Evolutionary conservation across 2,797 vertebrate species (phyloP).

Genomic region (Gymnocypris eckloni): DNA sequence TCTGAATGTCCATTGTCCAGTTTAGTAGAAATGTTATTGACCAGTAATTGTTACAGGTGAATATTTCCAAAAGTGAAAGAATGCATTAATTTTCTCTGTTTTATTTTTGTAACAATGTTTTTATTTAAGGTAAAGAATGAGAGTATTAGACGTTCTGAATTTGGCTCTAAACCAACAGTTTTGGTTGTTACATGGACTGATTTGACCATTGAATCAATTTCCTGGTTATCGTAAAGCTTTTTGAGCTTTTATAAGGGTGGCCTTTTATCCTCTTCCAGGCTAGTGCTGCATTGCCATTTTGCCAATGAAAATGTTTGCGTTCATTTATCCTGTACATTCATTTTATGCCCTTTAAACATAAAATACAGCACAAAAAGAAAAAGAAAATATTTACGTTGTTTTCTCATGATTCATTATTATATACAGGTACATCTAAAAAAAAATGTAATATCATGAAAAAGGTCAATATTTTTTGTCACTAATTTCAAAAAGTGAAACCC

Average conservation of each 20-base stretch:
- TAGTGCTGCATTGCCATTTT: background rate
- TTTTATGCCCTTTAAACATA: background rate
- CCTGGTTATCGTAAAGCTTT: background rate
- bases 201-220: background rate
- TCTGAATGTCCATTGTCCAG: background rate
- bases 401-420: too few species aligned
- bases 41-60: slow-evolving; percentile 10
- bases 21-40: slow-evolving; percentile 2
- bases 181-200: background rate
- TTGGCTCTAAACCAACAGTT: background rate
- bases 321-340: background rate
- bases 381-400: too few species aligned
- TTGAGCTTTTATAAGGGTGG: background rate
- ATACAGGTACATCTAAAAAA: too few species aligned
- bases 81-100: background rate
- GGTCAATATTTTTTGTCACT: too few species aligned
- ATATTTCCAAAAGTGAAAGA: background rate
- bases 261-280: background rate
- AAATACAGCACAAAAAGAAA: too few species aligned
- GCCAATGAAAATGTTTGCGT: background rate
- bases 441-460: too few species aligned
- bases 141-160: background rate
- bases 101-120: background rate
- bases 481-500: too few species aligned
- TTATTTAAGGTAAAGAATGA: background rate